Evolutionary conservation across 2,113 vertebrate species (phyloP), one percentile per base, ranked within the genome.

Genomic region (Paramisgurnus dabryanus): DNA sequence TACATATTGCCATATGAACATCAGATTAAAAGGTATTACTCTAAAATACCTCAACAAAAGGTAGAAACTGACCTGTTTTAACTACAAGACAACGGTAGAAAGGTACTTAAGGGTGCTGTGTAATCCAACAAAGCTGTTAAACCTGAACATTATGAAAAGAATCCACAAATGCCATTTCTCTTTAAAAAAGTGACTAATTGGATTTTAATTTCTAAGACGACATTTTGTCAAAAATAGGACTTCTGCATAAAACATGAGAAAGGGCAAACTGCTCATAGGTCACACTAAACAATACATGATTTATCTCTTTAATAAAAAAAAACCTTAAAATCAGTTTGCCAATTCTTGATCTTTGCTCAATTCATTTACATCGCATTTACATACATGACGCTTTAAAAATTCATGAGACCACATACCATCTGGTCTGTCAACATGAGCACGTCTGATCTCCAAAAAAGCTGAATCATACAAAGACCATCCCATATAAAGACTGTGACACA

Each of bases 1-100:
- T 88, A 88, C 87, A 88, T 87, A 88, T 87, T 87, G 87, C 87
- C 87, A 87, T 87, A 84, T 64, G 79, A 86, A 88, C 82, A 85
- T 83, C 64, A 81, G 84, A 64, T 85, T 88, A 76, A 77, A 86
- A 86, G 79, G 78, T 86, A 76, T 85, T 83, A 85, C 82, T 82
- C 61, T 81, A 85, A 87, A 89, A 88, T 78, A 83, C 69, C 68
- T 76, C 71, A 77, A 81, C 71, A 79, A 78, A 85, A 78, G 12
- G 67, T 80, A 80, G 80, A 84, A 83, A 85, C 81, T 83, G 85
- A 84, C 72, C 64, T 76, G 64, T 80, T 82, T 82, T 77, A 78
- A 86, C 75, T 82, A 70, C 77, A 80, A 84, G 49, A 79, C 67
- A 84, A 68, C 85, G 73, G 69, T 80, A 79, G 72, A 84, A 85